Evolutionary conservation across 2,113 vertebrate species (phyloP), one percentile per base, ranked within the genome.

Genomic region (Muntiacus reevesi): DNA sequence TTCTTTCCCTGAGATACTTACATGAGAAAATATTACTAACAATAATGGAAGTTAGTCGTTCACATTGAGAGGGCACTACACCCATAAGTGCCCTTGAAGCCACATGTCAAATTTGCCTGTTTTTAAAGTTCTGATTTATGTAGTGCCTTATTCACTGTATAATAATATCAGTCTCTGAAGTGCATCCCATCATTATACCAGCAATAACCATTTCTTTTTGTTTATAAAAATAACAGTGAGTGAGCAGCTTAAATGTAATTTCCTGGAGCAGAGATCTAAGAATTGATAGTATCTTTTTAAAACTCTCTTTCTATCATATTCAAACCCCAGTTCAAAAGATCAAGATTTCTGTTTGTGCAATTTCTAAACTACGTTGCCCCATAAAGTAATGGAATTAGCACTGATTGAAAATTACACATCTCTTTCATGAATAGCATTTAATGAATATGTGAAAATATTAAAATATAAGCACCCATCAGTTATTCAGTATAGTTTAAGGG

Each of bases 171-270:
- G 19, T 97, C 54, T 96, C 74, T 93, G 89, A 96, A 91, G 55
- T 89, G 15, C 36, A 96, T 94, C 89, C 55, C 62, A 95, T 88
- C 97, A 95, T 97, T 97, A 94, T 88, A 15, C 55, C 33, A 91
- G 71, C 21, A 93, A 30, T 96, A 95, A 94, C 47, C 50, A 93
- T 94, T 96, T 89, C 54, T 89, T 50, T 59, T 98, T 98, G 92
- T 98, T 98, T 97, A 95, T 88, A 91, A 84, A 64, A 96, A 91
- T 86, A 93, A 96, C n/a, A 88, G 21, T 25, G 50, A 96, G 6
- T 50, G 89, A 81, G 59, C 16, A 54, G 36, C 50, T 94, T 92
- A 98, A 98, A 97, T 96, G 55, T 87, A 92, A 98, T 98, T 98
- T 98, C 54, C 87, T 0, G 0, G 54, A 89, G n/a, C 57, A 62